Evolutionary conservation across 2,797 vertebrate species (phyloP).

Genomic region (Tenualosa thibaudeaui): DNA sequence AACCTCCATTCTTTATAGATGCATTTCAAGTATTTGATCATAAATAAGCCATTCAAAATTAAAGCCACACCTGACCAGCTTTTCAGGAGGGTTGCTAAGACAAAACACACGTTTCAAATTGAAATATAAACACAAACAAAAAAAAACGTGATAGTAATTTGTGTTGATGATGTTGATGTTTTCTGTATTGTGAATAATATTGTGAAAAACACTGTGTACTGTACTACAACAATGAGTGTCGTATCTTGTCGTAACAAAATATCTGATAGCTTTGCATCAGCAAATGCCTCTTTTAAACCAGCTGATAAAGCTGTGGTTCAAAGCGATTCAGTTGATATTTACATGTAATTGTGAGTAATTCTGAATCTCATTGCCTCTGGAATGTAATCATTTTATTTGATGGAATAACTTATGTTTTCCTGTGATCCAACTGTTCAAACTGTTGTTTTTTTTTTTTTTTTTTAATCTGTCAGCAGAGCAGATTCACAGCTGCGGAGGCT

Average conservation of each 20-base stretch:
- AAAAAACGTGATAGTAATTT: too few relatives aligned
- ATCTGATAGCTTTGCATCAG: not conserved
- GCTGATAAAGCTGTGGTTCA: conserved; percentile 14
- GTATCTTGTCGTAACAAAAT: not conserved
- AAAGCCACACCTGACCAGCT: not conserved
- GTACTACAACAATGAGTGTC: not conserved
- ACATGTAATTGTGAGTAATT: conserved; percentile 25
- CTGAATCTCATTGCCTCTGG: conserved; percentile 22
- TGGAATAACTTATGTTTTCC: conserved; percentile 18
- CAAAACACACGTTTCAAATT: not conserved
- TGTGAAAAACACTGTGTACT: not conserved
- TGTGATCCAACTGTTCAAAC: conserved; percentile 39
- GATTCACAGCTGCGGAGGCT: not conserved
- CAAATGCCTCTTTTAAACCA: not conserved
- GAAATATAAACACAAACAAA: not conserved
- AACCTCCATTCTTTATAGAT: not conserved
- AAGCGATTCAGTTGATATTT: conserved; percentile 6
- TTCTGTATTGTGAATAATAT: not conserved
- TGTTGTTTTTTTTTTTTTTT: conserved; percentile 15
- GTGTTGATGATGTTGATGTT: not conserved
- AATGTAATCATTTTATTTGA: conserved; percentile 10
- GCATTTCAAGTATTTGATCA: not conserved
- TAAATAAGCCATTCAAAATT: not conserved
- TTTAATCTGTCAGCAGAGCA: not conserved
- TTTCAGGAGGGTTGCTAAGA: not conserved